phyloP scores from a whole-genome alignment of 2,888 invertebrate genomes.

The Candidula unifasciata region DNA sequence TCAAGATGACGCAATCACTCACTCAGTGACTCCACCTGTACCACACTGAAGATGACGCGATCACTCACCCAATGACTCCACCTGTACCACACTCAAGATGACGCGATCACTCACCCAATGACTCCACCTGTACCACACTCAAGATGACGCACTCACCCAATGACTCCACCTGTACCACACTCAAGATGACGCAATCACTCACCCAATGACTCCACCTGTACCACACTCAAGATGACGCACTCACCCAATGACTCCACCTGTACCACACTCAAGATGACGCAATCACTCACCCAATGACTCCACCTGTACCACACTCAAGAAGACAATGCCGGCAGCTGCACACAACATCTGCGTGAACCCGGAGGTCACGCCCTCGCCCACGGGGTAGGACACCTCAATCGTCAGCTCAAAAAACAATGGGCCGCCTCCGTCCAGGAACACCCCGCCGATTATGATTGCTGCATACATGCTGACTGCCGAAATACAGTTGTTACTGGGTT shows the following conservation, averaged over 20 bases:
- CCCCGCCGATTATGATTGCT: conserved; percentile 56
- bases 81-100: not conserved
- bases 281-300: conserved; percentile 57
- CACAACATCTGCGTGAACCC: conserved; percentile 59
- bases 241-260: not conserved
- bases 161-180: conserved; percentile 56
- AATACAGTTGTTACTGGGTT: too few species aligned
- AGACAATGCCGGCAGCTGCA: conserved; percentile 56
- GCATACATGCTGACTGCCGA: conserved; percentile 58
- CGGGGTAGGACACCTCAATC: conserved; percentile 66
- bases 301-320: conserved; percentile 53
- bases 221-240: not conserved
- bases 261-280: not conserved
- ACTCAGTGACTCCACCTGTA: not conserved
- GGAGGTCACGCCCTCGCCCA: conserved; percentile 64
- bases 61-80: not conserved
- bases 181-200: conserved; percentile 31
- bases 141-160: conserved; percentile 53
- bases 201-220: not conserved
- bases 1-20: not conserved
- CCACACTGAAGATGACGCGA: not conserved
- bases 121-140: not conserved
- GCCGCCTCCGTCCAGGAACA: conserved; percentile 57
- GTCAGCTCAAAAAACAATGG: conserved; percentile 67
- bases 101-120: not conserved